Percentiles rank a stretch among this genome's conserved stretches.
Conservation (phyloP, 64 coral and sea anemone genomes). For the Dendrophyllia cribrosa region DNA sequence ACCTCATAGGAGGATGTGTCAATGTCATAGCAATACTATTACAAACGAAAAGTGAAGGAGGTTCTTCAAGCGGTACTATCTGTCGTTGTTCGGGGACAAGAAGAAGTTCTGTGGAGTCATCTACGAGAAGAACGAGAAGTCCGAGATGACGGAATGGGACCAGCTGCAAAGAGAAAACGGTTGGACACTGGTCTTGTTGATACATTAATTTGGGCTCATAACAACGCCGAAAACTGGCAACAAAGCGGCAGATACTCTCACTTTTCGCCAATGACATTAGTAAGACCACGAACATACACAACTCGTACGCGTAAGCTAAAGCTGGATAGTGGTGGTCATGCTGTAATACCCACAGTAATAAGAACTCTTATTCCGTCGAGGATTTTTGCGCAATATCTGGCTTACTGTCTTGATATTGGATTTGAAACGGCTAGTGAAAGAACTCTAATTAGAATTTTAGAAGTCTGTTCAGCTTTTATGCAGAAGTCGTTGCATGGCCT, state of each 20-base stretch:
- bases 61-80: constrained; percentile 11
- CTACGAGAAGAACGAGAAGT: background rate
- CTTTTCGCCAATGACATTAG: constrained; percentile 14
- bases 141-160: background rate
- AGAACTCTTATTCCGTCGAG: constrained; percentile 38
- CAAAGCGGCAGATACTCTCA: background rate
- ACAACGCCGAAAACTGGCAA: background rate
- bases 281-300: constrained; percentile 32
- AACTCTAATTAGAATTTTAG: constrained; percentile 22
- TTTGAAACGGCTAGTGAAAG: constrained; percentile 44
- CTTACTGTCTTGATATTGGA: background rate
- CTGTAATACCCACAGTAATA: constrained; percentile 30
- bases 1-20: constrained; percentile 42
- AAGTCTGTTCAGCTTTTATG: constrained; percentile 53
- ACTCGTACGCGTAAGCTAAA: constrained; percentile 38
- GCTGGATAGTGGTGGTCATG: constrained; percentile 24
- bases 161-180: background rate
- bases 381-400: background rate
- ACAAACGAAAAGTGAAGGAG: constrained; percentile 49
- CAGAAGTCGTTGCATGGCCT: constrained; percentile 36
- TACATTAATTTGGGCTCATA: background rate
- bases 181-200: background rate
- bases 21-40: constrained; percentile 41
- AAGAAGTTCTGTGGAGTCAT: constrained; percentile 42
- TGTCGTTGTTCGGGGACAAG: constrained; percentile 53